phyloP scores from a whole-genome alignment of 2,797 vertebrate species.

The Gallinago stenura region DNA sequence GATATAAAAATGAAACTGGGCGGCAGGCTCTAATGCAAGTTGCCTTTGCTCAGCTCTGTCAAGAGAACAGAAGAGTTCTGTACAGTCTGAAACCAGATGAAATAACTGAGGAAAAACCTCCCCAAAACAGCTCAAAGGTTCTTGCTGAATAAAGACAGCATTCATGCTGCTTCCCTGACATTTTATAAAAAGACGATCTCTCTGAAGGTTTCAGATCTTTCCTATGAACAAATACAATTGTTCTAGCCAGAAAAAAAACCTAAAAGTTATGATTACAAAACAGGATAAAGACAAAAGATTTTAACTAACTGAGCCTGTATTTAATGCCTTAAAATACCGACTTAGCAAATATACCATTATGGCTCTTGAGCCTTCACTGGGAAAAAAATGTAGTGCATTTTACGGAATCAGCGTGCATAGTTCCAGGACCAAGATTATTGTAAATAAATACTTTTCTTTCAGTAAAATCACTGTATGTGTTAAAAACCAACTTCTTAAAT shows the following conservation, averaged over 20 bases:
- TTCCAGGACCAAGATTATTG: neutral
- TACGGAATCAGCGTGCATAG: neutral
- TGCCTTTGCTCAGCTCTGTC: neutral
- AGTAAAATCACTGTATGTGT: neutral
- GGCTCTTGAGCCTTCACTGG: neutral
- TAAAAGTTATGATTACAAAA: neutral
- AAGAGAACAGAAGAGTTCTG: neutral
- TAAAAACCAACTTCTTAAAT: neutral
- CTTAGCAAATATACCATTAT: neutral
- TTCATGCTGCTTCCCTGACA: slow-evolving; percentile 16
- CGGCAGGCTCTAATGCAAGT: neutral
- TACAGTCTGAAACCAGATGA: neutral
- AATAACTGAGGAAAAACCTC: slow-evolving; percentile 18
- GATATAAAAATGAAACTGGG: neutral
- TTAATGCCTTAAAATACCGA: neutral
- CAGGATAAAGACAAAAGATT: neutral
- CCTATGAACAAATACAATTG: neutral
- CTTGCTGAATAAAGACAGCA: slow-evolving; percentile 34
- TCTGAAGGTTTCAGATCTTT: neutral
- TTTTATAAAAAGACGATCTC: slow-evolving; percentile 17
- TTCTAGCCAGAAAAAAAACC: neutral
- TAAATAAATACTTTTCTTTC: neutral
- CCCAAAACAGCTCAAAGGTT: neutral
- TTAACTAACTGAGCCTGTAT: neutral
- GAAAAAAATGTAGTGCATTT: neutral